Conservation (phyloP, 2,797 vertebrate species). For the Apogon hyalosoma region DNA sequence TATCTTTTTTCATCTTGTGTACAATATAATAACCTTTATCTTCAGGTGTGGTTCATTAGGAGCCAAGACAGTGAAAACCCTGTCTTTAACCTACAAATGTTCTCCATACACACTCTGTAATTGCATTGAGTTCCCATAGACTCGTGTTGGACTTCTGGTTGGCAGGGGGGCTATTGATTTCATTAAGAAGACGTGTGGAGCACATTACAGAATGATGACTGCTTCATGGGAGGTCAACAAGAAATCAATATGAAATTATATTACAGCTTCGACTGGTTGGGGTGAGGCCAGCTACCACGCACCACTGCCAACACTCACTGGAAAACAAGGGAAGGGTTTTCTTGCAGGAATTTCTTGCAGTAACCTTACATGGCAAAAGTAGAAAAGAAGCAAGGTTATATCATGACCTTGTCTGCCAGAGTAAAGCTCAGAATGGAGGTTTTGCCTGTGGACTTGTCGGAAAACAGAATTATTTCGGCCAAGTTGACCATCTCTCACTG, state of each 20-base stretch:
- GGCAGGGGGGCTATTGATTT: slow-evolving; percentile 85
- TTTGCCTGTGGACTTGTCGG: too few species aligned
- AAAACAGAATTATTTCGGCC: too few species aligned
- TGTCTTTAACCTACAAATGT: slow-evolving; percentile 58
- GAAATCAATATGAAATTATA: slow-evolving; percentile 89
- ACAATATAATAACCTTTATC: slow-evolving; percentile 7
- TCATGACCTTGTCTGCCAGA: slow-evolving; percentile 53
- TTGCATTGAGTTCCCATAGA: slow-evolving; percentile 72
- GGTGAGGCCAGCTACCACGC: slow-evolving; percentile 61
- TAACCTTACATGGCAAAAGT: slow-evolving; percentile 49
- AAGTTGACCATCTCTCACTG: too few species aligned
- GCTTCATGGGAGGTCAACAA: slow-evolving; percentile 89
- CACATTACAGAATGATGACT: slow-evolving; percentile 88
- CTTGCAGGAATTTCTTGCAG: slow-evolving; percentile 53
- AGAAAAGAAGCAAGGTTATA: slow-evolving; percentile 44
- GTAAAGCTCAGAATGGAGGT: not conserved
- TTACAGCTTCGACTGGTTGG: slow-evolving; percentile 78
- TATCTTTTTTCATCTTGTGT: slow-evolving; percentile 3
- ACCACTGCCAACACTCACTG: slow-evolving; percentile 58
- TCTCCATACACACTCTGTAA: slow-evolving; percentile 60
- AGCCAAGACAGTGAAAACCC: slow-evolving; percentile 45
- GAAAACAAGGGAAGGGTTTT: slow-evolving; percentile 61
- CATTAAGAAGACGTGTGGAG: slow-evolving; percentile 86
- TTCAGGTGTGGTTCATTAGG: slow-evolving; percentile 40
- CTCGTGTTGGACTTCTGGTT: slow-evolving; percentile 74